phyloP scores from a whole-genome alignment of 1,140 invertebrate genomes.

The Pararge aegeria region DNA sequence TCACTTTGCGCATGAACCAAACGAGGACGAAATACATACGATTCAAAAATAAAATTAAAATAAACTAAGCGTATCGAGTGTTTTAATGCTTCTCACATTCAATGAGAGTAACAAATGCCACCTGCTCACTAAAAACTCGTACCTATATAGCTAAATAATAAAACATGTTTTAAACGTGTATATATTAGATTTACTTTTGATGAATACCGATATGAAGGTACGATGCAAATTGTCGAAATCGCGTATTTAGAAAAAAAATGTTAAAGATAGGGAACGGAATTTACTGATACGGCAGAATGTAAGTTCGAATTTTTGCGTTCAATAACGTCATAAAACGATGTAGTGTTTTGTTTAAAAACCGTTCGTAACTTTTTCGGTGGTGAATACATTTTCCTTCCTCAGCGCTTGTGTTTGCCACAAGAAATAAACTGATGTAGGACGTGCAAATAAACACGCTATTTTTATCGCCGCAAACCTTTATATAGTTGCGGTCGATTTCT shows the following conservation, averaged over 20 bases:
- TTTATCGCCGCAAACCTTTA: constrained; percentile 78
- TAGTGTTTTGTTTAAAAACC: constrained; percentile 35
- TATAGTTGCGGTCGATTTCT: constrained; percentile 78
- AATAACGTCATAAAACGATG: constrained; percentile 32
- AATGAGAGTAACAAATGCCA: constrained; percentile 11
- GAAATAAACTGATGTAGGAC: constrained; percentile 68
- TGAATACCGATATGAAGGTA: neutral
- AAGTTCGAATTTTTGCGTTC: constrained; percentile 50
- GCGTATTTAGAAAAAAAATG: constrained; percentile 60
- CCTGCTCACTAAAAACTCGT: neutral
- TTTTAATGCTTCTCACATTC: constrained; percentile 7
- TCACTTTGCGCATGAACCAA: constrained; percentile 23
- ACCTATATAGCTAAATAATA: neutral
- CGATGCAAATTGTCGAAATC: constrained; percentile 46
- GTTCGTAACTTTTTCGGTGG: constrained; percentile 38
- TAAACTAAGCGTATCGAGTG: constrained; percentile 11
- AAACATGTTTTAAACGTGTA: neutral
- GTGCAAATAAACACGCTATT: constrained; percentile 79
- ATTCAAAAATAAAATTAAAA: constrained; percentile 7
- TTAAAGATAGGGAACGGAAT: constrained; percentile 68
- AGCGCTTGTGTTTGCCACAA: constrained; percentile 47
- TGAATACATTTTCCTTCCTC: constrained; percentile 44
- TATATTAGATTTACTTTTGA: neutral
- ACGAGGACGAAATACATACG: constrained; percentile 14
- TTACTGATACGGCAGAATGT: constrained; percentile 67